Evolutionary conservation across 2,888 invertebrate genomes (phyloP), one percentile per base, ranked within the genome.

Genomic region (Ormyrus labotus): DNA sequence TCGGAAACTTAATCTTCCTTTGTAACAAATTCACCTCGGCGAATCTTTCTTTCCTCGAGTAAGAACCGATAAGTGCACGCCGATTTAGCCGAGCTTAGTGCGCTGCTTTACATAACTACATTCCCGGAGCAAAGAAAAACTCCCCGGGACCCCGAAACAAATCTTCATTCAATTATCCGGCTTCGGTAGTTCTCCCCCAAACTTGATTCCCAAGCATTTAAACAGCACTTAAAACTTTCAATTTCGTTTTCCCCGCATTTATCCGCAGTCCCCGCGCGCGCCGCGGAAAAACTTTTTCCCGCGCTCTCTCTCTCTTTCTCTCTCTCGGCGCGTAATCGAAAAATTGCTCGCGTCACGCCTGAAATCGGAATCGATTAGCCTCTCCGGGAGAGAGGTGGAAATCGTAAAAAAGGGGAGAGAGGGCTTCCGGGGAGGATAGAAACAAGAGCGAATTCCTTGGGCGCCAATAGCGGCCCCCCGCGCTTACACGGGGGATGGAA

Each of bases 311-410:
- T 19, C 19, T 19, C 19, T 19, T 19, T 19, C 19, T 19, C 19
- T 19, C 19, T 19, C 19, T 19, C 19, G 19, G 71, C 78, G 61
- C 76, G 82, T 84, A 84, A 85, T 86, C 82, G 84, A 84, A 83
- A 84, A 85, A 84, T 84, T 84, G 82, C 82, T 83, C 80, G 80
- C 82, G 84, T 84, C 75, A 76, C 79, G 77, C 68, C 83, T 69
- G 82, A 84, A 84, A 83, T 84, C 85, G 81, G 82, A 84, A 83
- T 83, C 84, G 83, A 85, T 85, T 83, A 84, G 82, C 81, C 19
- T 19, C 19, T 48, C 45, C 47, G 48, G 70, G 51, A 34, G 51
- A 34, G 60, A 58, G 51, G 11, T 58, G 47, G 57, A 47, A 70
- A 70, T 78, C 65, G 78, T 57, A 71, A 77, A 73, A 61, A 50